Evolutionary conservation across 2,113 vertebrate species (phyloP).

Genomic region (Onychorhynchus coronatus): DNA sequence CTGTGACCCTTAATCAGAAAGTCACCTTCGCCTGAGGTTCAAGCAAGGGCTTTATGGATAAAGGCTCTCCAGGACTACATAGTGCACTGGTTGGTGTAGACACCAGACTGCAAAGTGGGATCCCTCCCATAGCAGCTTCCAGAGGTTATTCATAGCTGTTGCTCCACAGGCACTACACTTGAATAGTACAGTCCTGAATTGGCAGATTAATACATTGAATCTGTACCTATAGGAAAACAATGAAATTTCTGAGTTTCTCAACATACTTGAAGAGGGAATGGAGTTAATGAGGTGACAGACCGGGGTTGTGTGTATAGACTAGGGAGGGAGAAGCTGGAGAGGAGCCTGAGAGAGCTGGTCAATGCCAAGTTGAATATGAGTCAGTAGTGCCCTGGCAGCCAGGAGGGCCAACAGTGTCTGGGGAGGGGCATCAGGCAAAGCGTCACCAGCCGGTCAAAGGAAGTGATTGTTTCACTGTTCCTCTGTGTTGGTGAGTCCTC

Average conservation of each 20-base stretch:
- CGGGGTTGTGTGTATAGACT: not conserved
- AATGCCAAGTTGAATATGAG: fast-evolving
- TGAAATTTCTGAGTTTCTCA: not conserved
- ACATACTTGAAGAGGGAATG: not conserved
- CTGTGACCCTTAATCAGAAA: not conserved
- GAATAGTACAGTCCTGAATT: not conserved
- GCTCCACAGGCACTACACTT: not conserved
- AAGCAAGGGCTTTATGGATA: not conserved
- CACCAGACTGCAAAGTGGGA: not conserved
- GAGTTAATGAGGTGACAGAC: not conserved
- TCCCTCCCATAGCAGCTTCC: not conserved
- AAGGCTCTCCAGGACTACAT: not conserved
- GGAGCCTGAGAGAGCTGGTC: not conserved
- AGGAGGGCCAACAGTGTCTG: not conserved
- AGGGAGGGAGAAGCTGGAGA: not conserved
- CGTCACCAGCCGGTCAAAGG: not conserved
- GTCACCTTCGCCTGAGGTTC: not conserved
- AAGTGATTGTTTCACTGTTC: not conserved
- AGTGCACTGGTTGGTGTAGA: not conserved
- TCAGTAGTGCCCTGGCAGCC: not conserved
- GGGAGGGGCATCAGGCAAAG: not conserved
- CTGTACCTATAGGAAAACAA: not conserved
- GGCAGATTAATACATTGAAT: not conserved
- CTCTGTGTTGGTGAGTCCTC: fast-evolving
- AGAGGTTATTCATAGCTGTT: not conserved